Conservation (phyloP, 2,888 invertebrate species). For the Acanthoscelides obtectus region DNA sequence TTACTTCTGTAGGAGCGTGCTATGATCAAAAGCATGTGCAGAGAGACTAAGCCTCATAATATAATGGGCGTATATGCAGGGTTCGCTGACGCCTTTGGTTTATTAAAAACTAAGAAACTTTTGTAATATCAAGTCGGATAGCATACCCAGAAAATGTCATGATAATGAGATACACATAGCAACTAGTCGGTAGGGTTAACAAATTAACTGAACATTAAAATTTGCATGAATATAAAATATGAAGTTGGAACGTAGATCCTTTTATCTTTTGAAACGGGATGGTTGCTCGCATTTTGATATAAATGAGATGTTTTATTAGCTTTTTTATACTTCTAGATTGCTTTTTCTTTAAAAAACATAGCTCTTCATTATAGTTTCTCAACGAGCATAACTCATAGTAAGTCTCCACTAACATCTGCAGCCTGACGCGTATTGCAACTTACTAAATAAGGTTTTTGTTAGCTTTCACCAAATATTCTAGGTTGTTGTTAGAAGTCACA, state of each 20-base stretch:
- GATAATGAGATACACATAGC: not conserved
- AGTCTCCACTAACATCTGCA: too few species aligned
- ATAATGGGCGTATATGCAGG: not conserved
- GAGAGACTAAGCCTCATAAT: not conserved
- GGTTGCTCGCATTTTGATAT: not conserved
- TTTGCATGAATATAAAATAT: not conserved
- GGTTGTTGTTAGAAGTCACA: too few species aligned
- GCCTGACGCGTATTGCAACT: too few species aligned
- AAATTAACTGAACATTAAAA: not conserved
- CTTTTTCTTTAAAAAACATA: too few species aligned
- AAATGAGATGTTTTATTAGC: not conserved
- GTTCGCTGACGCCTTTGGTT: not conserved
- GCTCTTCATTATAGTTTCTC: too few species aligned
- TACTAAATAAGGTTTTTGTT: too few species aligned
- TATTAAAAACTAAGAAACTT: not conserved
- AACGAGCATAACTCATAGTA: too few species aligned
- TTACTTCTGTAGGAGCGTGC: not conserved
- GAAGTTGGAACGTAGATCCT: not conserved
- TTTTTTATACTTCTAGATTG: too few species aligned
- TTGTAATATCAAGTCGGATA: not conserved
- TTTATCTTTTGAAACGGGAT: not conserved
- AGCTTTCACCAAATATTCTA: too few species aligned
- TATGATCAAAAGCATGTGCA: not conserved
- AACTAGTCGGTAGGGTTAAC: not conserved
- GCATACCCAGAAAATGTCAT: not conserved